Conservation (phyloP, 64 coral and sea anemone species). For the Exaiptasia diaphana region DNA sequence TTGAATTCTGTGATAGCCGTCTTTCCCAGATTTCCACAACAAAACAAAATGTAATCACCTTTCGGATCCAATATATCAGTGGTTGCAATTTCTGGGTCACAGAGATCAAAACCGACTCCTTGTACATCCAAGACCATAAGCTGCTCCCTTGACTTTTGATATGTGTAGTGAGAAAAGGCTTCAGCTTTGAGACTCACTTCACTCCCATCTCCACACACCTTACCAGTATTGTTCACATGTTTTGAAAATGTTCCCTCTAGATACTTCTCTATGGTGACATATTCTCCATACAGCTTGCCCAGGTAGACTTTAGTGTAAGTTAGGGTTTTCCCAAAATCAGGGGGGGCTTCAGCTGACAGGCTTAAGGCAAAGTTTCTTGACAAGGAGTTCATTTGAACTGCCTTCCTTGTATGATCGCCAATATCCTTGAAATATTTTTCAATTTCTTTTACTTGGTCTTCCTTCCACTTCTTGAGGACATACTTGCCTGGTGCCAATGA, state of each 20-base stretch:
- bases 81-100: conserved; percentile 56
- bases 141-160: conserved; percentile 44
- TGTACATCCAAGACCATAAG: conserved; percentile 61
- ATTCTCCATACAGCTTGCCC: conserved; percentile 1
- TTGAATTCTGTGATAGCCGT: conserved; percentile 33
- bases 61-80: conserved; percentile 25
- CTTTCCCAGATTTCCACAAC: conserved; percentile 45
- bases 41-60: conserved; percentile 38
- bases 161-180: conserved; percentile 44
- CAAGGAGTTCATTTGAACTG: conserved; percentile 55
- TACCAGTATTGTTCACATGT: conserved; percentile 56
- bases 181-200: conserved; percentile 33
- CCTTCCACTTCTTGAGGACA: conserved; percentile 37
- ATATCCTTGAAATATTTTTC: background rate
- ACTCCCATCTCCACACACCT: conserved; percentile 14
- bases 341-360: background rate
- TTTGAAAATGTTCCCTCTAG: conserved; percentile 51
- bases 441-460: conserved; percentile 40
- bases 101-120: conserved; percentile 36
- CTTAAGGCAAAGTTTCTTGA: conserved; percentile 36
- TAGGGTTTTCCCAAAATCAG: background rate
- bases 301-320: conserved; percentile 7
- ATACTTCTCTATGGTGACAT: conserved; percentile 6
- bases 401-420: conserved; percentile 42
- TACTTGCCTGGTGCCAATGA: background rate